Base-by-base conservation (phyloP, 2,888 invertebrate species). In the Hanleya hanleyi region DNA sequence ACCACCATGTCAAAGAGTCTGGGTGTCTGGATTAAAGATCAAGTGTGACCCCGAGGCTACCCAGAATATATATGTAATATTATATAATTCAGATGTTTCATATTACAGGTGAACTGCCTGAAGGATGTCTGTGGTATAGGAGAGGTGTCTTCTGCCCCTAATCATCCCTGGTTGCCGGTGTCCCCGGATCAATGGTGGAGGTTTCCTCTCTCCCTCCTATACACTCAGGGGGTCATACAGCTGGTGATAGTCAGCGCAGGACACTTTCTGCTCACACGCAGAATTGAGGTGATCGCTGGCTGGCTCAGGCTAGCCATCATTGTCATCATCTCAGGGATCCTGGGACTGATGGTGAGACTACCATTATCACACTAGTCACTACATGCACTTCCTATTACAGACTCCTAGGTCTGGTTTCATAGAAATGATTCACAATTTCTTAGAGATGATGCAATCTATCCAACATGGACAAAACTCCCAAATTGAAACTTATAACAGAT, bases 111-210 rank as follows among this genome's bases (percentile, higher is more conserved):
- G 4, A 84, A 84, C 71, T 86, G 86, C 61, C 68, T 84, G 26
- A 71, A 51, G 22, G 66, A 74, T 7, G 50, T 81, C 7, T 86
- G 86, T 68, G 69, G 69, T 4, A 62, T 79, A 22, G 79, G 81
- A 15, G 67, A 41, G 1, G 33, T 81, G 6, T 47, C 41, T 9
- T 5, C 78, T 1, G 67, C 77, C 26, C 15, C 69, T 6, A 73
- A 74, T 26, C 75, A 70, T 9, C 83, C 84, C 0, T 85, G 85
- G 83, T 69, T 83, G 26, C 75, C 83, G 0, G 37, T 33, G 18
- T 57, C 72, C 0, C 79, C 80, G 7, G 70, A 75, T 67, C 87
- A 87, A 72, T 84, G 83, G 81, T 87, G 86, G 86, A 79, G 87
- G 33, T 70, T 83, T 2, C 76, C 81, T 9, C 65, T 86, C 7